Evolutionary conservation across 1,140 invertebrate species (phyloP).

Genomic region (Drosophila mojavensis): DNA sequence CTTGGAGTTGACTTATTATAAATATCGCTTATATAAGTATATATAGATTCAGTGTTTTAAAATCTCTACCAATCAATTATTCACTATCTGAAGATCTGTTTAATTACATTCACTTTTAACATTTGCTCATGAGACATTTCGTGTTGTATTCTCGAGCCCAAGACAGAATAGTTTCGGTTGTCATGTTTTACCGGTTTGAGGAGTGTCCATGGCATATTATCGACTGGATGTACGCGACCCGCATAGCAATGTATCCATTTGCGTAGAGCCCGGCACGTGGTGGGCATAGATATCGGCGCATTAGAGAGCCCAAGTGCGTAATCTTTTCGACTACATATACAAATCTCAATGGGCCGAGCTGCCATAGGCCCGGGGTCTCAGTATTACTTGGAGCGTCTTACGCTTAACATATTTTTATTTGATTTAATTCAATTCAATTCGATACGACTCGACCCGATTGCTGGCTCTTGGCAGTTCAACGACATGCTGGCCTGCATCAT

Average conservation of each 20-base stretch:
- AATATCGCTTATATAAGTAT: too few relatives aligned
- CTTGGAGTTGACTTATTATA: too few relatives aligned
- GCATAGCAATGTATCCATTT: constrained; percentile 56
- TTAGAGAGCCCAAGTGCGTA: constrained; percentile 60
- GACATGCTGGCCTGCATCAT: constrained; percentile 68
- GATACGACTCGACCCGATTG: constrained; percentile 13
- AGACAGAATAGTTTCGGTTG: background rate
- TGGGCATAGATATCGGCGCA: constrained; percentile 45
- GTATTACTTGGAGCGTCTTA: constrained; percentile 42
- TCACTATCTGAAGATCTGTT: background rate
- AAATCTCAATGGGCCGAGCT: constrained; percentile 54
- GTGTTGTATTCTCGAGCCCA: background rate
- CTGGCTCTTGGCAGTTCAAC: constrained; percentile 42
- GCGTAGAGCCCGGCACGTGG: constrained; percentile 40
- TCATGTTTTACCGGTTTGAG: constrained; percentile 23
- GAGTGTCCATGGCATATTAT: constrained; percentile 41
- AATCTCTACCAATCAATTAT: background rate
- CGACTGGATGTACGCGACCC: constrained; percentile 35
- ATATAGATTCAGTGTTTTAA: too few relatives aligned
- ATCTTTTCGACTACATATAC: constrained; percentile 42
- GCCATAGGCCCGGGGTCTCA: constrained; percentile 28
- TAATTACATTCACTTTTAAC: background rate
- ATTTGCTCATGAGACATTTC: background rate
- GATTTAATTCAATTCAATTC: constrained; percentile 25
- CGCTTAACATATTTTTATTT: constrained; percentile 26